phyloP scores from a whole-genome alignment of 1,140 invertebrate species.

The Drosophila ironensis region DNA sequence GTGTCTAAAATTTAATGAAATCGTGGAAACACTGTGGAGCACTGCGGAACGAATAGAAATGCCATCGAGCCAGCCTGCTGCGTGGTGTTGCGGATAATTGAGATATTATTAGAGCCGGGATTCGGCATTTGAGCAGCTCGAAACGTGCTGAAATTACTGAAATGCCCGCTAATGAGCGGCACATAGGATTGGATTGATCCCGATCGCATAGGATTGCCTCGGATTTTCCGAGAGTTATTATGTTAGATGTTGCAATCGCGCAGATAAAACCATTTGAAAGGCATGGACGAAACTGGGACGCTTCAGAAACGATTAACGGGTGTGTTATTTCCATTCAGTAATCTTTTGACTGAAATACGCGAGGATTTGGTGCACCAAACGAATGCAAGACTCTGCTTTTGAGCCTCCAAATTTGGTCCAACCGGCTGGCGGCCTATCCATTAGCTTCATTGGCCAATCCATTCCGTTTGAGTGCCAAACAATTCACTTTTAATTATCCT shows the following conservation, averaged over 20 bases:
- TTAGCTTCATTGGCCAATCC: slow-evolving; percentile 19
- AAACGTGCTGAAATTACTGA: slow-evolving; percentile 66
- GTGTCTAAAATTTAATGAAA: slow-evolving; percentile 80
- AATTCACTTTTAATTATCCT: slow-evolving; percentile 58
- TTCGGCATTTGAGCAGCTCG: slow-evolving; percentile 50
- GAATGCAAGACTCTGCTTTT: too few species aligned
- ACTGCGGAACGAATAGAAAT: slow-evolving; percentile 52
- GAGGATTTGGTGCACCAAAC: too few species aligned
- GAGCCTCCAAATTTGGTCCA: too few species aligned
- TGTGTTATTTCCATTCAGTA: not conserved
- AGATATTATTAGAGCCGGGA: slow-evolving; percentile 68
- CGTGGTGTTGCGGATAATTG: slow-evolving; percentile 61
- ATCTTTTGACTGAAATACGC: not conserved
- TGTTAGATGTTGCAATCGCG: slow-evolving; percentile 17
- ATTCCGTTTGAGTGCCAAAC: slow-evolving; percentile 39
- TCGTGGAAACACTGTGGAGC: slow-evolving; percentile 49
- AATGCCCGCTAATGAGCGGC: slow-evolving; percentile 59
- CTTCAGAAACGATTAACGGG: too few species aligned
- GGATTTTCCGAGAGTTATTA: too few species aligned
- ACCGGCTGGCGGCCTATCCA: slow-evolving; percentile 12
- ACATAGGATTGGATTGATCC: slow-evolving; percentile 20
- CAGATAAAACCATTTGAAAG: slow-evolving; percentile 23
- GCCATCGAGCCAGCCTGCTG: slow-evolving; percentile 46
- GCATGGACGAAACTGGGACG: too few species aligned
- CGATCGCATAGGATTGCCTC: slow-evolving; percentile 9